Percentiles rank a stretch among this genome's conserved stretches.
phyloP scores from a whole-genome alignment of 2,113 vertebrate species.

The Poicephalus meyeri region DNA sequence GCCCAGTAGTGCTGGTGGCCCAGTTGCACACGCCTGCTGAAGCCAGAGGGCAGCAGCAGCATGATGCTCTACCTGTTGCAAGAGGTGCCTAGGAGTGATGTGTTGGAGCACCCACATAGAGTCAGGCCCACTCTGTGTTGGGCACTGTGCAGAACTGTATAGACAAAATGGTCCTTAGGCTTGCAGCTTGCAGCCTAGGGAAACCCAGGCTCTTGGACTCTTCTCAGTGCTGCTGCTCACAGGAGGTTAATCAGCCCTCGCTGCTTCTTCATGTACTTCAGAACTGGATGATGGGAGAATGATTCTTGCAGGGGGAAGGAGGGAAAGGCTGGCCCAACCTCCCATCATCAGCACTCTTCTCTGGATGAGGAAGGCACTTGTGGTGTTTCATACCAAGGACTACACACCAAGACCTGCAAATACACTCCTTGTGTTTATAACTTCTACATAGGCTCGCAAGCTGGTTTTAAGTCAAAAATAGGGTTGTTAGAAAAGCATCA shows the following conservation, averaged over 20 bases:
- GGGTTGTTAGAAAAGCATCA: neutral
- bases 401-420: neutral
- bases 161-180: neutral
- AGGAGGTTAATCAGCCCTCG: neutral
- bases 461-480: neutral
- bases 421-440: neutral
- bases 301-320: neutral
- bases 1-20: neutral
- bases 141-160: neutral
- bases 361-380: neutral
- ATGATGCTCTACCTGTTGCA: neutral
- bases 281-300: fast-evolving
- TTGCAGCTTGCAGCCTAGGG: neutral
- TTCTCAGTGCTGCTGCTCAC: neutral
- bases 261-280: neutral
- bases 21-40: neutral
- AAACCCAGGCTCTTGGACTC: neutral
- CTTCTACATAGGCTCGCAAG: neutral
- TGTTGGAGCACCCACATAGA: neutral
- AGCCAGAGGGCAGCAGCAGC: neutral
- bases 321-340: neutral
- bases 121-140: fast-evolving
- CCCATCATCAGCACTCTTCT: neutral
- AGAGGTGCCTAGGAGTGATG: neutral
- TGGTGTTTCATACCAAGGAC: neutral